A percentile compares a stretch with the other conserved stretches of the same genome.
These are phyloP conservation scores for Bombus polaris DNA, from an alignment of 1,140 invertebrate species.

Conservation along the genomic window DNA sequence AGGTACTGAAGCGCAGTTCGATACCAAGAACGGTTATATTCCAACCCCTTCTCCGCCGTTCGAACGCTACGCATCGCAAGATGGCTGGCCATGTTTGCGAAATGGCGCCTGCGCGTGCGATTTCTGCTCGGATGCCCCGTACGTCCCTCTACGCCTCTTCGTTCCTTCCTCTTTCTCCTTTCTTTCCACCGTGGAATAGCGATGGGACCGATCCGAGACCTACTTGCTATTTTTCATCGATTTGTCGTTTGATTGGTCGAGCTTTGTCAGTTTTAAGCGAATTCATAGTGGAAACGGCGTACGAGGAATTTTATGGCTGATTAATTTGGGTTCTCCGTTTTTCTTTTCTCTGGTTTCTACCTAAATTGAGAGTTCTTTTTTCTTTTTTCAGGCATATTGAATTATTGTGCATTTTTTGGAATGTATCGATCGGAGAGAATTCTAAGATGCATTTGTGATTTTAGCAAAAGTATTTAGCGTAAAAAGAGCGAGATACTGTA, in stretches of 20 bases:
- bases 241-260: neutral
- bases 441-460: neutral
- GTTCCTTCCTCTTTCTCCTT: constrained; percentile 56
- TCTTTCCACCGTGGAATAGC: constrained; percentile 6
- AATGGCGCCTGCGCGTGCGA: constrained; percentile 76
- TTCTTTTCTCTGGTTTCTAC: neutral
- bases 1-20: constrained; percentile 76
- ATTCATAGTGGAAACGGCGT: neutral
- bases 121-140: constrained; percentile 36
- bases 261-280: constrained; percentile 25
- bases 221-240: constrained; percentile 8
- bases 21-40: constrained; percentile 79
- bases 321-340: neutral
- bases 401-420: neutral
- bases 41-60: constrained; percentile 67
- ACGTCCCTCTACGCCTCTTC: constrained; percentile 26
- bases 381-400: neutral
- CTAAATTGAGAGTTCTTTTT: too few species aligned
- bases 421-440: neutral
- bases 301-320: neutral
- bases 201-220: constrained; percentile 38
- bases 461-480: neutral
- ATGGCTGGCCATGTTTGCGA: constrained; percentile 74
- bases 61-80: constrained; percentile 68
- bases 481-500: neutral